phyloP scores from a whole-genome alignment of 2,797 vertebrate species.

The Apogon hyalosoma region DNA sequence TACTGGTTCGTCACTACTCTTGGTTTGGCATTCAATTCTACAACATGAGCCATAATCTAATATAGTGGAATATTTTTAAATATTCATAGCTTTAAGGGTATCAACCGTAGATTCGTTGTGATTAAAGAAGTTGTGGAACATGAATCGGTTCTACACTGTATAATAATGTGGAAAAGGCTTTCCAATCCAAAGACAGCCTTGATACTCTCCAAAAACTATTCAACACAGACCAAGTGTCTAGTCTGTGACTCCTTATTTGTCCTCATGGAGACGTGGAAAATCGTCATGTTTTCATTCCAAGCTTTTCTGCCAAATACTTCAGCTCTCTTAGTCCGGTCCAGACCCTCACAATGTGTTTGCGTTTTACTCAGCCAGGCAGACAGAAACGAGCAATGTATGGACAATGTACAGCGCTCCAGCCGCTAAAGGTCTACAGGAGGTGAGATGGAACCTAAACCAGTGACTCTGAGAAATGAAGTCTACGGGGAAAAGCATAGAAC shows the following conservation, averaged over 20 bases:
- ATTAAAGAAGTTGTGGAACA: constrained; percentile 73
- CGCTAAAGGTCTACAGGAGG: constrained; percentile 33
- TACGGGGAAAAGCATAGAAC: constrained; percentile 10
- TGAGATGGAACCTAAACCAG: constrained; percentile 32
- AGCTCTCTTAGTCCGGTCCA: constrained; percentile 64
- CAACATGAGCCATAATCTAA: constrained; percentile 56
- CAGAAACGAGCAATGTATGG: constrained; percentile 65
- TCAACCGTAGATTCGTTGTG: constrained; percentile 55
- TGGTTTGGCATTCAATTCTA: constrained; percentile 41
- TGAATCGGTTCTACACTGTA: constrained; percentile 59
- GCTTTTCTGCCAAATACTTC: constrained; percentile 80
- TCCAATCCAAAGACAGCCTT: constrained; percentile 67
- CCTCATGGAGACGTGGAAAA: constrained; percentile 85
- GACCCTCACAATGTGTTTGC: constrained; percentile 70
- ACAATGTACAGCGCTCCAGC: constrained; percentile 35
- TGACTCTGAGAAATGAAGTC: constrained; percentile 3
- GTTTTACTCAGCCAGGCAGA: constrained; percentile 63
- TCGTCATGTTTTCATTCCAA: constrained; percentile 83
- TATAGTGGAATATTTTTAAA: constrained; percentile 58
- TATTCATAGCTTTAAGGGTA: constrained; percentile 63
- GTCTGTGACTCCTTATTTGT: constrained; percentile 83
- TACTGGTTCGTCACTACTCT: constrained; percentile 26
- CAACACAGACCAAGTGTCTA: constrained; percentile 78
- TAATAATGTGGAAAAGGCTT: constrained; percentile 81
- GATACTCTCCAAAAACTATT: constrained; percentile 77